Base-by-base conservation (phyloP, 2,888 invertebrate species). In the Xanthorhoe spadicearia region DNA sequence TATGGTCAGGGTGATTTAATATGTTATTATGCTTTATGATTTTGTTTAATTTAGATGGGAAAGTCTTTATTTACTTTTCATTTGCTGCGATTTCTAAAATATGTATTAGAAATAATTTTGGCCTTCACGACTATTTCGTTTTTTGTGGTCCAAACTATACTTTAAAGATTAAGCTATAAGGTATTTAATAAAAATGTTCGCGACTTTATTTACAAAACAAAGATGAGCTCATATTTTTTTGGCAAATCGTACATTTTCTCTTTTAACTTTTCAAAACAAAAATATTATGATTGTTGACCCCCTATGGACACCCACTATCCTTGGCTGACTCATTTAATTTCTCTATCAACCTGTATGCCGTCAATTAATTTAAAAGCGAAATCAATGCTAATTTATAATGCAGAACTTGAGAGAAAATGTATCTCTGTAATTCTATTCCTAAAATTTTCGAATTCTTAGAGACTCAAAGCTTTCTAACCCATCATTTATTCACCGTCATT, bases 401-500 rank as follows among this genome's bases (percentile, higher is more conserved):
- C 3, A 43, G 0, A 43, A 43, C 38, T 38, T 38, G 7, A 38
- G 38, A 43, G 38, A 43, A 43, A 43, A 43, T 43, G 2, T 10
- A 9, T 13, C 13, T 43, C 13, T 13, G n/a, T n/a, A n/a, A 43
- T 43, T 13, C 38, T 13, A 43, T 13, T 43, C 38, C 38, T 43
- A 43, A 43, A 43, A 4, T 43, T 43, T 43, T 13, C 38, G 3
- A 43, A 13, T 43, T 43, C 38, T 43, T 43, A 0, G 38, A 13
- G 10, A 43, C 13, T 13, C 13, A 13, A 38, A 13, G 13, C 38
- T 43, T 43, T 13, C 38, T 43, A 38, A 9, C 13, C 38, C 38
- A 43, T 43, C 38, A 43, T 43, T 43, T 43, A 43, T 43, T 43
- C 68, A 71, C 65, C 54, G 46, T 49, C 64, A 62, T 68, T 61